These are phyloP conservation scores for Agrochola lota DNA, from an alignment of 2,888 invertebrate species.

Conservation along the genomic window DNA sequence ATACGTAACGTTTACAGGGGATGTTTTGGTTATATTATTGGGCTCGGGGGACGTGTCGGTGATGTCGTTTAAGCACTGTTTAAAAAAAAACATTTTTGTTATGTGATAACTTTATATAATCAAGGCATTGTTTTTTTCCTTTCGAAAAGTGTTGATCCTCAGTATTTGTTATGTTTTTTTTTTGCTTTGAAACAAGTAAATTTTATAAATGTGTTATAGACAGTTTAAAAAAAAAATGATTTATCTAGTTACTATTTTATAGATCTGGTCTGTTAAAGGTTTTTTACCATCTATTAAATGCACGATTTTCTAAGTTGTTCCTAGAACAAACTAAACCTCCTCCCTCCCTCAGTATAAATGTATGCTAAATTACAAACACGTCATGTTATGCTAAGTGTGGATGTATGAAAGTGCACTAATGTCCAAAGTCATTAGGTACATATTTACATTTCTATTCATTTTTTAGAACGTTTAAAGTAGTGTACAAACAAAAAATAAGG, in stretches of 20 bases:
- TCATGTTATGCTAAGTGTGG: slow-evolving; percentile 24
- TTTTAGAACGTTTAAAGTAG: slow-evolving; percentile 42
- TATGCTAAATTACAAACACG: slow-evolving; percentile 22
- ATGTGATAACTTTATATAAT: background rate
- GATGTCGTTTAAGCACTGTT: slow-evolving; percentile 20
- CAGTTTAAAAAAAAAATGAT: background rate
- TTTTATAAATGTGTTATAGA: no score
- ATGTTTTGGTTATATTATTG: slow-evolving; percentile 34
- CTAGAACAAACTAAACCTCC: background rate
- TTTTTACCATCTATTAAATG: background rate
- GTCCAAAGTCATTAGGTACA: slow-evolving; percentile 55
- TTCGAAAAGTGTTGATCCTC: no score
- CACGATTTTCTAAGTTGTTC: background rate
- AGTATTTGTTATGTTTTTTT: no score
- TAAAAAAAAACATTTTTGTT: no score
- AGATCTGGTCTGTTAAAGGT: no score
- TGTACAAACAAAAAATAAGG: slow-evolving; percentile 13
- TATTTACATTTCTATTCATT: slow-evolving; percentile 50
- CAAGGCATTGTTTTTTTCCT: no score
- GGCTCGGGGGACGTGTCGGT: slow-evolving; percentile 17
- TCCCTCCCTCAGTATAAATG: background rate
- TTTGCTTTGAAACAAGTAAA: no score
- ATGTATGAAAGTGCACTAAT: slow-evolving; percentile 55
- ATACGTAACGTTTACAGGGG: slow-evolving; percentile 20
- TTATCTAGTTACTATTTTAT: no score